Conservation (phyloP, 1,140 invertebrate species). For the Vanessa atalanta region DNA sequence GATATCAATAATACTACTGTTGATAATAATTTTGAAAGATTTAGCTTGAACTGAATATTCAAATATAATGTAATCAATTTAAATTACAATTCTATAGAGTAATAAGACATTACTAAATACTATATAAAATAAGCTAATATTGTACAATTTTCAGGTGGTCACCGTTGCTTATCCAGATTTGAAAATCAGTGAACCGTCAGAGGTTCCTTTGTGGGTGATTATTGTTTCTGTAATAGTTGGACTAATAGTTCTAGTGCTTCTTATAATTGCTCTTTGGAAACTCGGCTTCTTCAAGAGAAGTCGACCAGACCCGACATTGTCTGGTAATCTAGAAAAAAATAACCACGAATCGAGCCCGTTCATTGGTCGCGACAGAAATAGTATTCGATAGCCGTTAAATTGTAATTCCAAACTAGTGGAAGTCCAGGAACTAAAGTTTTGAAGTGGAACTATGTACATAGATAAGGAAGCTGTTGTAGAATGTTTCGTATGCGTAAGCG, state of each 20-base stretch:
- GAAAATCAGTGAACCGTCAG: constrained; percentile 85
- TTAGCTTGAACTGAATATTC: too few species aligned
- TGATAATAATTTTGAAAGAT: too few species aligned
- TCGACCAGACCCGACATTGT: constrained; percentile 89
- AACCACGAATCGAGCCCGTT: constrained; percentile 84
- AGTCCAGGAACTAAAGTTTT: constrained; percentile 38
- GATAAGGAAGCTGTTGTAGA: constrained; percentile 20
- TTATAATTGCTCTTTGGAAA: constrained; percentile 91
- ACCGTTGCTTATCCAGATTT: constrained; percentile 91
- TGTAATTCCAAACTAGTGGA: constrained; percentile 8
- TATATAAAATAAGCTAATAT: constrained; percentile 32
- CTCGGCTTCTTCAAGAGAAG: constrained; percentile 94
- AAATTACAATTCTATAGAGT: too few species aligned
- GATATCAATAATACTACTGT: background rate
- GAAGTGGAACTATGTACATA: constrained; percentile 53
- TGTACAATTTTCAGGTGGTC: constrained; percentile 83
- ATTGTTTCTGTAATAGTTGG: constrained; percentile 90
- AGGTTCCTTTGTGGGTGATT: constrained; percentile 91
- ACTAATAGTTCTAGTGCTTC: constrained; percentile 87
- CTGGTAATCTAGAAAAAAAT: constrained; percentile 90
- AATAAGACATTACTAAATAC: too few species aligned
- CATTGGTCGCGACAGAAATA: constrained; percentile 69
- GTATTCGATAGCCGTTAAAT: constrained; percentile 63
- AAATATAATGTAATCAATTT: too few species aligned
- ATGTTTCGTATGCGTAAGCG: constrained; percentile 12